Conservation (phyloP, 2,888 invertebrate genomes). For the Dicranocentrus wangi region DNA sequence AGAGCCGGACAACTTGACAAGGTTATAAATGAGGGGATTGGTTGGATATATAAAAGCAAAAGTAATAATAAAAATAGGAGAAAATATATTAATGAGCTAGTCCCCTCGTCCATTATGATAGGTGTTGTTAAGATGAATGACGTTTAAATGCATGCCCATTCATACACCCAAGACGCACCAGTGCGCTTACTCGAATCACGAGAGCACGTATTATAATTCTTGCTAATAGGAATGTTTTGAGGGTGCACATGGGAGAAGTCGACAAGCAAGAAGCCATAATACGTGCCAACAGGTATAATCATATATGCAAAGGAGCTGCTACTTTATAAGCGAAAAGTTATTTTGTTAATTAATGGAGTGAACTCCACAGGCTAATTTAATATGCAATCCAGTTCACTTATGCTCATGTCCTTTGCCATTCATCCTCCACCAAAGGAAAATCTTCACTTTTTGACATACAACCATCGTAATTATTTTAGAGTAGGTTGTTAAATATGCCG, state of each 20-base stretch:
- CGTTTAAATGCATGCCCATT: not conserved
- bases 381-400: slow-evolving; percentile 25
- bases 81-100: slow-evolving; percentile 19
- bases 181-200: too few species aligned
- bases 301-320: not conserved
- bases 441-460: slow-evolving; percentile 26
- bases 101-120: slow-evolving; percentile 26
- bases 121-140: slow-evolving; percentile 52
- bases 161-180: too few species aligned
- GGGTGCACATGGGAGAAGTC: not conserved
- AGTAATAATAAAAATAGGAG: slow-evolving; percentile 16
- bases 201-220: too few species aligned
- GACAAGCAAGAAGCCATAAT: not conserved
- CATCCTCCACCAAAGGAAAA: too few species aligned
- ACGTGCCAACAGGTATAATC: not conserved
- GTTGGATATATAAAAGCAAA: slow-evolving; percentile 24
- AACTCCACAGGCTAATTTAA: slow-evolving; percentile 12
- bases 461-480: slow-evolving; percentile 15
- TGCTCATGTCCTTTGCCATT: too few species aligned
- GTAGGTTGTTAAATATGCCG: not conserved
- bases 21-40: slow-evolving; percentile 58
- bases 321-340: slow-evolving; percentile 23
- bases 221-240: too few species aligned
- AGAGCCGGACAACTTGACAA: slow-evolving; percentile 59
- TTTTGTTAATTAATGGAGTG: slow-evolving; percentile 29